A percentile compares a stretch with the other conserved stretches of the same genome.
phyloP scores from a whole-genome alignment of 2,888 invertebrate genomes.

The Machimus rusticus region DNA sequence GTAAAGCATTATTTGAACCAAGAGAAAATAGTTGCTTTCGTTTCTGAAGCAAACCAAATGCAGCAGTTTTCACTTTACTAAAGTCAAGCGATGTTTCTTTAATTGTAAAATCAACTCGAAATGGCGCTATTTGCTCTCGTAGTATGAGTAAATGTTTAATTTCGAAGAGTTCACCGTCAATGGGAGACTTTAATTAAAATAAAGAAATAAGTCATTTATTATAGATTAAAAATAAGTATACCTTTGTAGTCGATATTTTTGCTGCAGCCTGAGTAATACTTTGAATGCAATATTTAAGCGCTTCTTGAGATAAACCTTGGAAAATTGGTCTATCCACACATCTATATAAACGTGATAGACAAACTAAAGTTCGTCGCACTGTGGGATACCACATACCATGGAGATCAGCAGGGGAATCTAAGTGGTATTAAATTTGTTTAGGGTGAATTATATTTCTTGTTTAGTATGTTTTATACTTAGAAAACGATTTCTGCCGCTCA shows the following conservation, averaged over 20 bases:
- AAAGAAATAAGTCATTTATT: constrained; percentile 45
- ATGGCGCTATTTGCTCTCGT: constrained; percentile 97
- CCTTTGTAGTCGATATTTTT: constrained; percentile 78
- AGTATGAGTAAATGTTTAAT: constrained; percentile 97
- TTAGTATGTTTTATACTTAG: constrained; percentile 50
- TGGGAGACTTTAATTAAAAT: constrained; percentile 66
- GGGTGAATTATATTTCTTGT: not conserved
- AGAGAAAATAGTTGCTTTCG: constrained; percentile 86
- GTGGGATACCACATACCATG: constrained; percentile 99
- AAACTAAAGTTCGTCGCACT: constrained; percentile 91
- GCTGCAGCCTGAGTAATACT: constrained; percentile 84
- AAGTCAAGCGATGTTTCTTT: constrained; percentile 95
- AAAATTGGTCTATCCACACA: constrained; percentile 95
- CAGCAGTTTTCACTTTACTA: constrained; percentile 88
- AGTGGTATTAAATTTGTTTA: not conserved
- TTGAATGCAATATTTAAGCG: constrained; percentile 88
- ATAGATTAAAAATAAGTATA: constrained; percentile 52
- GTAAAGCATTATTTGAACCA: constrained; percentile 86
- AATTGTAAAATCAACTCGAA: constrained; percentile 92
- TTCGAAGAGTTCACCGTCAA: constrained; percentile 97
- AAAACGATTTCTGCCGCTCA: constrained; percentile 55
- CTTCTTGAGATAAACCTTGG: constrained; percentile 96
- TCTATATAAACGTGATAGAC: constrained; percentile 85
- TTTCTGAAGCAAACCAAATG: constrained; percentile 77
- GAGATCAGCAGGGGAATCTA: constrained; percentile 89